These are phyloP conservation scores for Dynastes hyllus DNA, from an alignment of 2,888 invertebrate species.

Conservation along the genomic window DNA sequence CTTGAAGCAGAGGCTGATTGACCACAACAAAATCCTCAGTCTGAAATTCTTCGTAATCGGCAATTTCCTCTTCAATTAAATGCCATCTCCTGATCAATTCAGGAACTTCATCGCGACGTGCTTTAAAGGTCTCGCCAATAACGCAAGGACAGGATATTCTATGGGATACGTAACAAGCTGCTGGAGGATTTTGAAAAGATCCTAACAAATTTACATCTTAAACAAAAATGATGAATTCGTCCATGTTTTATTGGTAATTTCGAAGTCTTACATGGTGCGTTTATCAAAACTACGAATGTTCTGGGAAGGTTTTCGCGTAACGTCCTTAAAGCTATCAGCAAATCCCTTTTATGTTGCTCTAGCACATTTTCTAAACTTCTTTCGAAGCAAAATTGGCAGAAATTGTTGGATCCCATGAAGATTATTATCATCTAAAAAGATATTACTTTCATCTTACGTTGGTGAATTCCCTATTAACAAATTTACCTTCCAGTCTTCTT, in stretches of 20 bases:
- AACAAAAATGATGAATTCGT: conserved; percentile 49
- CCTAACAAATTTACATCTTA: conserved; percentile 70
- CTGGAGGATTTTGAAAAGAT: conserved; percentile 67
- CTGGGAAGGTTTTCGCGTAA: conserved; percentile 76
- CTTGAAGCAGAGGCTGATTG: conserved; percentile 72
- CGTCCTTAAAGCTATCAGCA: conserved; percentile 72
- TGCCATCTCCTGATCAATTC: conserved; percentile 74
- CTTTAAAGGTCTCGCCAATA: conserved; percentile 68
- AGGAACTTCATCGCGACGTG: conserved; percentile 66
- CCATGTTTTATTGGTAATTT: neutral
- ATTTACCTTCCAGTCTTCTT: conserved; percentile 77
- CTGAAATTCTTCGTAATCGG: conserved; percentile 70
- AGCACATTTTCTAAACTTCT: conserved; percentile 69
- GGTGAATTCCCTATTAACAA: neutral
- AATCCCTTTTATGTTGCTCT: conserved; percentile 71
- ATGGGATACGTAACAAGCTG: conserved; percentile 70
- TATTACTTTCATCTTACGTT: neutral
- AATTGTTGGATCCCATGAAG: conserved; percentile 78
- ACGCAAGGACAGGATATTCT: conserved; percentile 75
- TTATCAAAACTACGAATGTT: conserved; percentile 74
- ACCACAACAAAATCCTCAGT: conserved; percentile 76
- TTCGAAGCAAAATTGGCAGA: conserved; percentile 75
- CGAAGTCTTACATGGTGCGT: conserved; percentile 71
- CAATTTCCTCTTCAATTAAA: conserved; percentile 72
- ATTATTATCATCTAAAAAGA: conserved; percentile 72